Evolutionary conservation across 2,113 vertebrate species (phyloP).

Genomic region (Tachuris rubrigastra): DNA sequence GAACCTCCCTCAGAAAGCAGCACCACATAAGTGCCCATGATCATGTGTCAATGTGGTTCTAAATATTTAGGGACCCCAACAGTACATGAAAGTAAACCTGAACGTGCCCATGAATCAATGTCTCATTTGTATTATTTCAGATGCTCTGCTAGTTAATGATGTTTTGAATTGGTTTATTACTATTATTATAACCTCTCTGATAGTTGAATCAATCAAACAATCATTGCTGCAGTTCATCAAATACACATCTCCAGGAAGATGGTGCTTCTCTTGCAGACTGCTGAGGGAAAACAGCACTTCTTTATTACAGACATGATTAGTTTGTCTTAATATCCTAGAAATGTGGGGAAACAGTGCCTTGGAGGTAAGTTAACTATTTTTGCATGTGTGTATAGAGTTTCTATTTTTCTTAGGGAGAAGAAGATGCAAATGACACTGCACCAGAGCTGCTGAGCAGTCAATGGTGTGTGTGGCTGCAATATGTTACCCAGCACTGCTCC

Average conservation of each 20-base stretch:
- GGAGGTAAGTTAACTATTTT: neutral
- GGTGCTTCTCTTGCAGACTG: neutral
- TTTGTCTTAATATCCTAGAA: neutral
- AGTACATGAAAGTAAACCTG: neutral
- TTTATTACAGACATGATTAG: neutral
- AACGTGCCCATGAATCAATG: neutral
- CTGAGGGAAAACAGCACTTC: neutral
- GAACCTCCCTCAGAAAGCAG: neutral
- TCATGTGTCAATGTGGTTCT: neutral
- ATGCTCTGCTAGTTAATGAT: conserved; percentile 18
- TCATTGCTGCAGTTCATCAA: conserved; percentile 17
- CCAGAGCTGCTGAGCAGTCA: neutral
- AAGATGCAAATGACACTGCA: neutral
- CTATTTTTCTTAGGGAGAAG: neutral
- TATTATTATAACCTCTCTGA: conserved; percentile 47
- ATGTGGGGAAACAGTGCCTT: neutral
- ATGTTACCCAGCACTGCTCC: neutral
- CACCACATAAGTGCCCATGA: neutral
- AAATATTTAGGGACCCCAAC: neutral
- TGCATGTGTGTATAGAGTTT: neutral
- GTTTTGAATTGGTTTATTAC: conserved; percentile 44
- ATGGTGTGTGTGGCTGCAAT: neutral
- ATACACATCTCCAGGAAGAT: neutral
- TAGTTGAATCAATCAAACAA: conserved; percentile 57
- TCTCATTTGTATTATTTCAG: conserved; percentile 19